Conservation (phyloP, 1,140 invertebrate species). For the Leguminivora glycinivorella region DNA sequence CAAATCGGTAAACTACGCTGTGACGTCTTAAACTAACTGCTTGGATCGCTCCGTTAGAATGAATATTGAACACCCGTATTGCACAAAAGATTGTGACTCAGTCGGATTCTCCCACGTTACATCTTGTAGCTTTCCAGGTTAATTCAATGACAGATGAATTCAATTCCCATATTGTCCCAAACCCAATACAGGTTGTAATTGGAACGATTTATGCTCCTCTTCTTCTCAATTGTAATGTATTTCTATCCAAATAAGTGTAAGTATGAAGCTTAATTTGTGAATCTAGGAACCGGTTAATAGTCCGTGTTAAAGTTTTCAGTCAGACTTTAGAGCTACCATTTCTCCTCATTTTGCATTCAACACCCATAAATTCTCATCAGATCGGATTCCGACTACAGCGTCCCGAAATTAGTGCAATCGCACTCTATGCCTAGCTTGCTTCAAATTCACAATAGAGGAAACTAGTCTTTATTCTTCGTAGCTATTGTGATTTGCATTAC, state of each 20-base stretch:
- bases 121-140: neutral
- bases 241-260: too few species aligned
- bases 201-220: neutral
- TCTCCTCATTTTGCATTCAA: conserved; percentile 7
- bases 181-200: neutral
- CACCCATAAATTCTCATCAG: conserved; percentile 9
- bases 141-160: neutral
- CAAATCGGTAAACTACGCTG: too few species aligned
- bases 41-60: too few species aligned
- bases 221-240: too few species aligned
- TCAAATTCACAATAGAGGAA: neutral
- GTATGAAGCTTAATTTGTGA: neutral
- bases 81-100: too few species aligned
- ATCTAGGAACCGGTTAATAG: neutral
- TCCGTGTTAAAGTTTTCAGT: neutral
- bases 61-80: too few species aligned
- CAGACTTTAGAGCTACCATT: neutral
- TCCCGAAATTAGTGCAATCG: neutral
- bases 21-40: too few species aligned
- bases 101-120: neutral
- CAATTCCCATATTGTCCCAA: neutral
- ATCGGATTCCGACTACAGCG: neutral
- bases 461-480: neutral
- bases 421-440: neutral
- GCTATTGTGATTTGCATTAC: neutral